Conservation (phyloP, 2,797 vertebrate genomes). For the Arnoldichthys spilopterus region DNA sequence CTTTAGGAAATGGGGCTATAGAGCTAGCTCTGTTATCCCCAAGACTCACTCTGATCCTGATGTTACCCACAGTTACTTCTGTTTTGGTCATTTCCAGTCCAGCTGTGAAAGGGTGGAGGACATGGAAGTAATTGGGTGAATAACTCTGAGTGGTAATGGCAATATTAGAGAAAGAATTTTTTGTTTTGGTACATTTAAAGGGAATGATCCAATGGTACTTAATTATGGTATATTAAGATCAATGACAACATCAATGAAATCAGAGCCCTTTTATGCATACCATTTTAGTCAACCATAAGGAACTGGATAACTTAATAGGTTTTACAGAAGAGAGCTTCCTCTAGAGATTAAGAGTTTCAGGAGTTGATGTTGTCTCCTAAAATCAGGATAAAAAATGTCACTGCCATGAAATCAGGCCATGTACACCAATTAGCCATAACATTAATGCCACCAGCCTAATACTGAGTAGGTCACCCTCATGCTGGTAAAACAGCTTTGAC, state of each 20-base stretch:
- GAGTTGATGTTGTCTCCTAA: no score
- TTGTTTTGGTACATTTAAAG: neutral
- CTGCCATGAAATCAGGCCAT: no score
- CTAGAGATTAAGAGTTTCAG: neutral
- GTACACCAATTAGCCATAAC: no score
- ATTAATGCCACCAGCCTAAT: no score
- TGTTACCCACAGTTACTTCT: conserved; percentile 26
- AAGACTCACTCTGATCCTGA: conserved; percentile 42
- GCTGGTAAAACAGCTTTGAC: no score
- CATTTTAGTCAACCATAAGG: neutral
- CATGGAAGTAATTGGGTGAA: neutral
- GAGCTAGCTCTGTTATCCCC: conserved; percentile 37
- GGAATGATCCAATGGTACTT: neutral
- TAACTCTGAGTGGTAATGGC: no score
- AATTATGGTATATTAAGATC: neutral
- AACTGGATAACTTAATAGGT: neutral
- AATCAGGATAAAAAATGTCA: no score
- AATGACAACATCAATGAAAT: neutral
- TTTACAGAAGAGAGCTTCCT: no score
- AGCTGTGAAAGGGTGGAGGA: conserved; percentile 38
- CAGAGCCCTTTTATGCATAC: neutral
- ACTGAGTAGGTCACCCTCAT: no score
- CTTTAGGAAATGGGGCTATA: neutral
- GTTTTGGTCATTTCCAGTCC: conserved; percentile 37
- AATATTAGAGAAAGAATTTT: neutral